Conservation (phyloP, 2,888 invertebrate genomes). For the Strigamia maritima region DNA sequence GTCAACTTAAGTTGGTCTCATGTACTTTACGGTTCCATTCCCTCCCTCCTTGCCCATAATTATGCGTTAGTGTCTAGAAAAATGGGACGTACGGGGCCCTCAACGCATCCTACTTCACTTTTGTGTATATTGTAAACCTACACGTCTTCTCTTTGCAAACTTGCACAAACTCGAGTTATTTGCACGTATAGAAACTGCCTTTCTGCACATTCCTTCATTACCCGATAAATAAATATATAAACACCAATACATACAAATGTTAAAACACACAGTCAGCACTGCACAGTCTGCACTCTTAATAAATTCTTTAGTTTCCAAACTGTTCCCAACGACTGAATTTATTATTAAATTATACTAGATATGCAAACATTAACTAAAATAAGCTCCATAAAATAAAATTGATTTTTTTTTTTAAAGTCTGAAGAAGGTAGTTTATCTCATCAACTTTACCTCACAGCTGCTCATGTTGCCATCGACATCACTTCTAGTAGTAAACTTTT, state of each 20-base stretch:
- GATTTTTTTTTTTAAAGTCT: not conserved
- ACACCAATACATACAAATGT: not conserved
- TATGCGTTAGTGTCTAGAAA: slow-evolving; percentile 30
- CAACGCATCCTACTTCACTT: not conserved
- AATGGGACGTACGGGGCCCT: slow-evolving; percentile 31
- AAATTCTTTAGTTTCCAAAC: not conserved
- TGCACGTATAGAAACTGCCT: not conserved
- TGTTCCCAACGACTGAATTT: not conserved
- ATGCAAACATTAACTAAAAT: not conserved
- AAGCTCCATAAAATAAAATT: not conserved
- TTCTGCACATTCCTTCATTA: not conserved
- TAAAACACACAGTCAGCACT: too few relatives aligned
- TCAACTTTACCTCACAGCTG: slow-evolving; percentile 18
- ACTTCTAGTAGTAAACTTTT: not conserved
- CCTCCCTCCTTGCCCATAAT: slow-evolving; percentile 28
- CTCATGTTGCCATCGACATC: slow-evolving; percentile 27
- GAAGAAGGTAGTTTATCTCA: not conserved
- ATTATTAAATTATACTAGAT: not conserved
- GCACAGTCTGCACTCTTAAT: not conserved
- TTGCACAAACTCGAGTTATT: not conserved
- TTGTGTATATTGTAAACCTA: not conserved
- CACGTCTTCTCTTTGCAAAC: not conserved
- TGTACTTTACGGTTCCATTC: slow-evolving; percentile 25
- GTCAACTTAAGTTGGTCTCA: slow-evolving; percentile 27
- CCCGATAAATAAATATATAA: not conserved